phyloP scores from a whole-genome alignment of 92 coral and sea anemone species.

The Parazoanthus atlanticus region DNA sequence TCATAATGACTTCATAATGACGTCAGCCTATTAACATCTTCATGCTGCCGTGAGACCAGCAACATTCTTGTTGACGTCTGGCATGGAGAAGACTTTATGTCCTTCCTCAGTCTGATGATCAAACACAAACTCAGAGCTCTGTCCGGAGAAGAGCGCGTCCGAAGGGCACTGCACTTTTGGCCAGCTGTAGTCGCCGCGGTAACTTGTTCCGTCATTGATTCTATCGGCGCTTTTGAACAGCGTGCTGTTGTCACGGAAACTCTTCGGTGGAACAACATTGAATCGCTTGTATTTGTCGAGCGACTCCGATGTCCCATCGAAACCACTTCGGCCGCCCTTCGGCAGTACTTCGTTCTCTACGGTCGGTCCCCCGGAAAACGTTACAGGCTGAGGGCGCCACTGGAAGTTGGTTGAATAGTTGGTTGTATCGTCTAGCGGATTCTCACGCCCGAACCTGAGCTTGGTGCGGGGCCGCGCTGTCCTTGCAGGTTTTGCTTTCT shows the following conservation, averaged over 20 bases:
- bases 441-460: conserved; percentile 91
- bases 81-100: conserved; percentile 75
- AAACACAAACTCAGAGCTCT: conserved; percentile 59
- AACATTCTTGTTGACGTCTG: conserved; percentile 48
- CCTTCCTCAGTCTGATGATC: conserved; percentile 91
- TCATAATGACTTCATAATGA: too few species aligned
- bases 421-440: conserved; percentile 80
- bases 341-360: conserved; percentile 88
- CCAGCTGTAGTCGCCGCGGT: conserved; percentile 82
- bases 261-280: conserved; percentile 82
- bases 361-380: conserved; percentile 69
- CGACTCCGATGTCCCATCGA: conserved; percentile 83
- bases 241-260: conserved; percentile 84
- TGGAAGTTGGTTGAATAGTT: conserved; percentile 81
- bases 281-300: conserved; percentile 90
- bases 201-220: conserved; percentile 66
- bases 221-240: conserved; percentile 79
- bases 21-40: neutral
- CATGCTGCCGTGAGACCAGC: conserved; percentile 52
- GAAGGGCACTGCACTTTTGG: conserved; percentile 81
- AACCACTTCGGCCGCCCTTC: conserved; percentile 39
- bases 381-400: conserved; percentile 72
- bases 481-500: conserved; percentile 84
- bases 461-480: conserved; percentile 95
- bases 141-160: conserved; percentile 65